Percentiles rank a stretch among this genome's conserved stretches.
Evolutionary conservation across 2,797 vertebrate species (phyloP).

Genomic region (Tokudaia tokunoshimensis): DNA sequence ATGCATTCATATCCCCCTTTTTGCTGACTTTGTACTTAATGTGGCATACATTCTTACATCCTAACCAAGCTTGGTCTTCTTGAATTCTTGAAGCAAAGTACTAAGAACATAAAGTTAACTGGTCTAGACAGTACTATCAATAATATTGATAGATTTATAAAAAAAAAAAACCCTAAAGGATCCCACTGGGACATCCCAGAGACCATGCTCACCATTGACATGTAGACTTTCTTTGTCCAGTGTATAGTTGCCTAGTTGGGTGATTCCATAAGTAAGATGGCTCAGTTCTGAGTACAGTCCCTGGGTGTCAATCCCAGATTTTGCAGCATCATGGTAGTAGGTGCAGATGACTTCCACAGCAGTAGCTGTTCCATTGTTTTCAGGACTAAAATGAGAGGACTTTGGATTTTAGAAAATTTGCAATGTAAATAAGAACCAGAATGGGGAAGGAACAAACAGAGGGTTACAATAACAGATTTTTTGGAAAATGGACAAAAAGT

Average conservation of each 20-base stretch:
- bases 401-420: not conserved
- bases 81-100: not conserved
- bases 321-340: not conserved
- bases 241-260: constrained; percentile 82
- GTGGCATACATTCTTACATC: rapidly evolving
- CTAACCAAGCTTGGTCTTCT: not conserved
- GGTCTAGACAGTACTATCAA: not conserved
- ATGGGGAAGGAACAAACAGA: not conserved
- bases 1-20: not conserved
- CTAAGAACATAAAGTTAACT: not conserved
- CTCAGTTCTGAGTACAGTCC: constrained; percentile 82
- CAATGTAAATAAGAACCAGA: not conserved
- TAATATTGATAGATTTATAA: not conserved
- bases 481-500: not conserved
- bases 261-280: constrained; percentile 75
- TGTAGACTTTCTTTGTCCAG: constrained; percentile 83
- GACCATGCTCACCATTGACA: constrained; percentile 78
- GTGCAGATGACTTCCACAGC: constrained; percentile 41
- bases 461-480: no score
- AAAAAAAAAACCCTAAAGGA: not conserved
- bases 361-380: constrained; percentile 24
- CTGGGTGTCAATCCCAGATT: constrained; percentile 73
- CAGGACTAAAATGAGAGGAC: constrained; percentile 20
- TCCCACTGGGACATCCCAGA: not conserved
- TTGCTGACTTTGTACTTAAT: not conserved